Evolutionary conservation across 2,113 vertebrate genomes (phyloP), one percentile per base, ranked within the genome.

Genomic region (Hemibagrus wyckioides): DNA sequence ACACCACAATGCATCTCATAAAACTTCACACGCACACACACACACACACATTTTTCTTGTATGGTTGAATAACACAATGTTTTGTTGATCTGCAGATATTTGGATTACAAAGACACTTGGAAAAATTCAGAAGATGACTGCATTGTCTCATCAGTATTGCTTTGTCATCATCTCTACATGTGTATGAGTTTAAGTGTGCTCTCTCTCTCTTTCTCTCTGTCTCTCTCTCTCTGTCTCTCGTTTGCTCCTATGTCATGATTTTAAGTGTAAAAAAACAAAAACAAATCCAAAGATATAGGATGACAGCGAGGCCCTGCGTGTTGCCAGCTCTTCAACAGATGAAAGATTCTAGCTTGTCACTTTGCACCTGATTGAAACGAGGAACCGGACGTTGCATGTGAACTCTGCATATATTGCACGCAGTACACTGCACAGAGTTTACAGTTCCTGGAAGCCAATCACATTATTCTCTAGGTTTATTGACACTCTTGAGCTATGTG

Each of bases 401-500:
- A 63, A 73, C 85, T 63, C 61, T 63, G 82, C 17, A 52, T 67
- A 17, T 21, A n/a, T 67, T 87, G 69, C 3, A 19, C 75, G 67
- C 75, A 54, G 21, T 61, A 50, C 59, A 41, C 33, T 75, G 54
- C 63, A 86, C n/a, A n/a, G 80, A 88, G 63, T 86, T 48, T 81
- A 59, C 84, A 39, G 84, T 81, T n/a, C 52, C 30, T 82, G 61
- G 30, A 56, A 83, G 81, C 67, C 86, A 63, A 48, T 83, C 80
- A 83, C 80, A 82, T 87, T 90, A 71, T 88, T 90, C 82, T 80
- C 52, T 81, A 79, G 21, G 36, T 71, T 87, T 86, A 91, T 89
- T 75, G 90, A 88, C 85, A 82, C 77, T 88, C 87, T 85, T 39
- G 82, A 85, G 84, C 71, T 88, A 67, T 67, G 89, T 79, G 90